These are phyloP conservation scores for Hyperoodon ampullatus DNA, from an alignment of 2,113 vertebrate species.

Conservation along the genomic window DNA sequence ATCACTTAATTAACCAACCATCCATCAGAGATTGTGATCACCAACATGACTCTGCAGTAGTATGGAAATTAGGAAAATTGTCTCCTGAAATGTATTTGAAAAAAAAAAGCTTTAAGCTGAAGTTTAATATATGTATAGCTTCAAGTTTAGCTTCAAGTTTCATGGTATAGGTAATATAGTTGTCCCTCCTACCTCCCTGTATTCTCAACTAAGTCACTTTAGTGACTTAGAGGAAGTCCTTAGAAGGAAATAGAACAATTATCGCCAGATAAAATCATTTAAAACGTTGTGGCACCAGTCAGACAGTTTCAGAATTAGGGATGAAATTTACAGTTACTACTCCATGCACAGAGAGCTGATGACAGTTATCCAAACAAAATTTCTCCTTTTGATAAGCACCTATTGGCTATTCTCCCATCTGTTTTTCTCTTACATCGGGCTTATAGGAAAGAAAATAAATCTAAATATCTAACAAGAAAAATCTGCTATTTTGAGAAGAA, in stretches of 20 bases:
- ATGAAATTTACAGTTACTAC: neutral
- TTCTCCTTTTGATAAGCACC: neutral
- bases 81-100: neutral
- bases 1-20: conserved; percentile 1
- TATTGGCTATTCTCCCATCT: neutral
- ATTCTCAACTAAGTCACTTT: neutral
- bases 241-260: neutral
- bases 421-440: neutral
- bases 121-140: neutral
- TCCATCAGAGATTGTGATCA: neutral
- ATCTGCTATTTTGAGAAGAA: neutral
- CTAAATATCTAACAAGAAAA: neutral
- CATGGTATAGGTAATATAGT: neutral
- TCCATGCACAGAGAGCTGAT: neutral
- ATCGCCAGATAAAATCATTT: neutral
- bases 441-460: neutral
- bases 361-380: neutral
- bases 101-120: neutral
- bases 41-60: neutral
- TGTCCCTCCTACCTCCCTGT: neutral
- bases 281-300: neutral
- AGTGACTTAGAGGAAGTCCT: no score
- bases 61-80: neutral
- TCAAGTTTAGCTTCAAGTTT: neutral
- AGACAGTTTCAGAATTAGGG: neutral